Evolutionary conservation across 2,113 vertebrate genomes (phyloP).

Genomic region (Apteryx mantelli): DNA sequence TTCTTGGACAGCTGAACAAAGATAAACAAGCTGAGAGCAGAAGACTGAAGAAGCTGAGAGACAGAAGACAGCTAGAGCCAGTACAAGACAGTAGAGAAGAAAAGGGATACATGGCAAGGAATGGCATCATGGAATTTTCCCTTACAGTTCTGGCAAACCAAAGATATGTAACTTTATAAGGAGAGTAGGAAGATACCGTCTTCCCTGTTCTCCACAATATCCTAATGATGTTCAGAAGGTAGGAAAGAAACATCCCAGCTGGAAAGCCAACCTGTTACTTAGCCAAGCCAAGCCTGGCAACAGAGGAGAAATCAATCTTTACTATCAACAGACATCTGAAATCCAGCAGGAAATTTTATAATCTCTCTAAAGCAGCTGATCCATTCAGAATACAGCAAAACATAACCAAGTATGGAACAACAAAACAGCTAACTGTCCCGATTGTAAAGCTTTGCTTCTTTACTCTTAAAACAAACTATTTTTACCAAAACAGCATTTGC

Average conservation of each 20-base stretch:
- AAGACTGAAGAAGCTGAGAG: too few relatives aligned
- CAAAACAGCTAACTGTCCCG: neutral
- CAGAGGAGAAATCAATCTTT: neutral
- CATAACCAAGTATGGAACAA: neutral
- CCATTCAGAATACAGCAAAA: neutral
- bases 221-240: neutral
- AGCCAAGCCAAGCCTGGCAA: neutral
- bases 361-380: neutral
- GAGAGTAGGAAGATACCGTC: neutral
- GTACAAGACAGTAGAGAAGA: neutral
- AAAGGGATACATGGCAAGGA: neutral
- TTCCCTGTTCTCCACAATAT: neutral
- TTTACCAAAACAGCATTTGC: neutral
- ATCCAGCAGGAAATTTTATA: neutral
- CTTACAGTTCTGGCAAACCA: neutral
- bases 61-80: neutral
- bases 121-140: rapidly evolving
- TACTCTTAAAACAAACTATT: neutral
- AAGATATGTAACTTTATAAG: rapidly evolving
- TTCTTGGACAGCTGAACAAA: neutral
- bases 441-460: neutral
- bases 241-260: neutral
- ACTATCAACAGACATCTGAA: neutral
- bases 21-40: neutral
- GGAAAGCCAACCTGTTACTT: neutral